These are phyloP conservation scores for Meta bourneti DNA, from an alignment of 2,888 invertebrate species.

Conservation along the genomic window DNA sequence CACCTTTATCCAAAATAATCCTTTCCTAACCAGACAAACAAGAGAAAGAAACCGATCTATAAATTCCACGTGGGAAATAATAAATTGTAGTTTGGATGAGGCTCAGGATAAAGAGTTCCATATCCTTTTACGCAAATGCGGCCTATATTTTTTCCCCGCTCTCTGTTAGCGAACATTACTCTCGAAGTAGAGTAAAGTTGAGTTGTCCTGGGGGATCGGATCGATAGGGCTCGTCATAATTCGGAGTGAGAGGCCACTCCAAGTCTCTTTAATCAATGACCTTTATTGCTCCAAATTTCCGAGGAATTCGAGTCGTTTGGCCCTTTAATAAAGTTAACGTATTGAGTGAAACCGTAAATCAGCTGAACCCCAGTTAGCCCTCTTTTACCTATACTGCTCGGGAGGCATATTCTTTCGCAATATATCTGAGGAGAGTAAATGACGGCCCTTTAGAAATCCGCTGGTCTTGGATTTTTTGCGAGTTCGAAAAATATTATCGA, in stretches of 20 bases:
- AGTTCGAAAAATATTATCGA: not conserved
- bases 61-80: not conserved
- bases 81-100: constrained; percentile 25
- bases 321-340: constrained; percentile 56
- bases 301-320: constrained; percentile 13
- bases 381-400: not conserved
- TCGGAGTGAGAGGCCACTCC: constrained; percentile 45
- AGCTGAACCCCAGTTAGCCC: not conserved
- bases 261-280: constrained; percentile 64
- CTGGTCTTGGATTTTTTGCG: not conserved
- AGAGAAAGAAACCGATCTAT: constrained; percentile 6
- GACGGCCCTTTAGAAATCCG: not conserved
- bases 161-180: constrained; percentile 28
- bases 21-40: not conserved
- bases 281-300: constrained; percentile 59
- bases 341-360: constrained; percentile 39
- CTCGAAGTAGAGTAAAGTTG: constrained; percentile 40
- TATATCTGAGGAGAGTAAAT: not conserved
- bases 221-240: constrained; percentile 64
- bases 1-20: not conserved
- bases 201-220: constrained; percentile 52
- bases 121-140: constrained; percentile 63
- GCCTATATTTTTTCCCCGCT: constrained; percentile 28
- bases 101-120: constrained; percentile 11
- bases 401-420: not conserved